Evolutionary conservation across 2,113 vertebrate species (phyloP).

Genomic region (Cyanocitta stelleri): DNA sequence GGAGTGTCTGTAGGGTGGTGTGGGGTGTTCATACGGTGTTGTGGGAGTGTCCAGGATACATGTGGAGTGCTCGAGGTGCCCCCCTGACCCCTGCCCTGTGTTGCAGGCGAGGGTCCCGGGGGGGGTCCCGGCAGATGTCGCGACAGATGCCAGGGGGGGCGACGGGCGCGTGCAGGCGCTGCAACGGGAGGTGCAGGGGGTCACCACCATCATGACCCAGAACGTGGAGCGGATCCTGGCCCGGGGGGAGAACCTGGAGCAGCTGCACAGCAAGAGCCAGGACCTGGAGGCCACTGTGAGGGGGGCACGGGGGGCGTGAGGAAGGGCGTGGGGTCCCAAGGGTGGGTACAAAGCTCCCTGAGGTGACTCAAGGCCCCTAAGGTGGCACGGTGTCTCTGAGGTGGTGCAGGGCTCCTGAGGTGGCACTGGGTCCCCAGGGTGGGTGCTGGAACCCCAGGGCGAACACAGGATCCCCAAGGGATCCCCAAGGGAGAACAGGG

Average conservation of each 20-base stretch:
- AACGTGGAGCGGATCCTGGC: conserved; percentile 93
- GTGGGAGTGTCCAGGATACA: neutral
- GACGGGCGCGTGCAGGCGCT: conserved; percentile 70
- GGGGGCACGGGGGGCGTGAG: neutral
- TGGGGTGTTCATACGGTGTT: no score
- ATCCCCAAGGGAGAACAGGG: no score
- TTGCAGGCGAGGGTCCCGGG: neutral
- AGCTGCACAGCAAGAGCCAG: conserved; percentile 87
- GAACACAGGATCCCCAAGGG: neutral
- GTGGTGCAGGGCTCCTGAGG: neutral
- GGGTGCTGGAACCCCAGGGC: neutral
- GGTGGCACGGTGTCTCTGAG: neutral
- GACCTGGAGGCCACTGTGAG: conserved; percentile 89
- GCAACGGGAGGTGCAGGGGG: conserved; percentile 85
- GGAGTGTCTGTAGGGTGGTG: neutral
- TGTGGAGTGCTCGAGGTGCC: neutral
- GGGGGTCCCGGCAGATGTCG: fast-evolving
- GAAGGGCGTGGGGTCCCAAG: neutral
- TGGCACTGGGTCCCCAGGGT: no score
- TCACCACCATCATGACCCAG: conserved; percentile 88
- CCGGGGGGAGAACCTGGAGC: conserved; percentile 87
- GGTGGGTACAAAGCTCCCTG: neutral
- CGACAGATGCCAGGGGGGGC: neutral
- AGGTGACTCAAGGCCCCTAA: neutral
- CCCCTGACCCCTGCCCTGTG: neutral